Conservation (phyloP, 2,113 vertebrate genomes). For the Tapirus terrestris region DNA sequence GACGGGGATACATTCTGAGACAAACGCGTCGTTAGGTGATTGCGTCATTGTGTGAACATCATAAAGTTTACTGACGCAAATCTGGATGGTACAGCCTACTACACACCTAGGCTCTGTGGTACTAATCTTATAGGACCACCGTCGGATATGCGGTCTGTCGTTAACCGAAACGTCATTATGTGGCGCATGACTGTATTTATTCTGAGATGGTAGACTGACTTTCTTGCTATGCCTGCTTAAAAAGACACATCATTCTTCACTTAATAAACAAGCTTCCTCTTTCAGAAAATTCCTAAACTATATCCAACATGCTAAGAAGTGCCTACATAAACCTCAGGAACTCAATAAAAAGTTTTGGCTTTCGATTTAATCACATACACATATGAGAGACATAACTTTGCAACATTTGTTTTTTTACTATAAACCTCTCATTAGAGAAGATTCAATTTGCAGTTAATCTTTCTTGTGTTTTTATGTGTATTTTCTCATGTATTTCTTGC, state of each 20-base stretch:
- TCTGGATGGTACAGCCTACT: too few relatives aligned
- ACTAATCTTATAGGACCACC: too few relatives aligned
- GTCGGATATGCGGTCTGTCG: too few relatives aligned
- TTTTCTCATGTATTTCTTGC: slow-evolving; percentile 2
- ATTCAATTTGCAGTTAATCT: background rate
- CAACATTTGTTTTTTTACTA: background rate
- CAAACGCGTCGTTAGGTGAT: too few relatives aligned
- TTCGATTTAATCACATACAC: background rate
- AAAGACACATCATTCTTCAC: slow-evolving; percentile 42
- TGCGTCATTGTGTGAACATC: too few relatives aligned
- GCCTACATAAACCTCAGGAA: slow-evolving; percentile 36
- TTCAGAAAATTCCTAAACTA: slow-evolving; percentile 58
- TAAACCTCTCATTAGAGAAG: slow-evolving; percentile 16
- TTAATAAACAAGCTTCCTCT: slow-evolving; percentile 53
- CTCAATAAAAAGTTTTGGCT: slow-evolving; percentile 20
- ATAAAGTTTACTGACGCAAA: too few relatives aligned
- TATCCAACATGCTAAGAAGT: background rate
- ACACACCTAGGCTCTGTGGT: too few relatives aligned
- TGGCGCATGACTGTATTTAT: background rate
- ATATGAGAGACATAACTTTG: background rate
- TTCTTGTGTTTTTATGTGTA: background rate
- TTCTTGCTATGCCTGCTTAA: slow-evolving; percentile 39
- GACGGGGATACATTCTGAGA: too few relatives aligned
- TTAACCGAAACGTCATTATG: too few relatives aligned
- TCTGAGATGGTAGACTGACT: background rate